Percentiles rank a stretch among this genome's conserved stretches.
phyloP scores from a whole-genome alignment of 2,888 invertebrate species.

The Pecten maximus region DNA sequence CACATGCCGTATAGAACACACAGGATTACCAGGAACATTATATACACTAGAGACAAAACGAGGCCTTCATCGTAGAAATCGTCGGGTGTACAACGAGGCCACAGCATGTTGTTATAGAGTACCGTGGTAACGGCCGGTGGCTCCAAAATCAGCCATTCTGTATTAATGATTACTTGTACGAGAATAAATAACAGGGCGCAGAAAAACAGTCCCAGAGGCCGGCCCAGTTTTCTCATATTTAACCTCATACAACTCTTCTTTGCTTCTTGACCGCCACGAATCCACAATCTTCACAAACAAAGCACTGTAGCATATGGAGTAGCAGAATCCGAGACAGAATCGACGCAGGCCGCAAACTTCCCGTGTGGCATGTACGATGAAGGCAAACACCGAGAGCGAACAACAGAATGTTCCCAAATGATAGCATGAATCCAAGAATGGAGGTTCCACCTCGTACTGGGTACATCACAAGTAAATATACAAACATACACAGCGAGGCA shows the following conservation, averaged over 20 bases:
- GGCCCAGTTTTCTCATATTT: slow-evolving; percentile 78
- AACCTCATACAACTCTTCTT: slow-evolving; percentile 70
- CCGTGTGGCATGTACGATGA: slow-evolving; percentile 81
- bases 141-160: slow-evolving; percentile 83
- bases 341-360: slow-evolving; percentile 82
- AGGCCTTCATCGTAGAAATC: slow-evolving; percentile 81
- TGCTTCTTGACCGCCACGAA: slow-evolving; percentile 80
- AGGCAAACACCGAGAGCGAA: slow-evolving; percentile 83
- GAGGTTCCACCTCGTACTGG: slow-evolving; percentile 81
- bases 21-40: slow-evolving; percentile 82
- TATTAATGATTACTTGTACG: slow-evolving; percentile 82
- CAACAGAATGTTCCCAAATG: slow-evolving; percentile 82
- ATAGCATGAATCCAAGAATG: slow-evolving; percentile 83
- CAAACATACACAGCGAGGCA: slow-evolving; percentile 80
- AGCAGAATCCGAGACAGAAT: slow-evolving; percentile 82
- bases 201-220: slow-evolving; percentile 81
- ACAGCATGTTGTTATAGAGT: slow-evolving; percentile 72
- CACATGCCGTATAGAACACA: slow-evolving; percentile 81
- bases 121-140: slow-evolving; percentile 74
- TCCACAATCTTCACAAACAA: slow-evolving; percentile 83
- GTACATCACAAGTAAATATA: slow-evolving; percentile 82
- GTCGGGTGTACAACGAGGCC: slow-evolving; percentile 80
- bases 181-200: slow-evolving; percentile 78
- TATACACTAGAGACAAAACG: slow-evolving; percentile 82
- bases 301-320: slow-evolving; percentile 82